Percentiles rank a stretch among this genome's conserved stretches.
Conservation (phyloP, 2,797 vertebrate species). For the Harpagifer antarcticus region DNA sequence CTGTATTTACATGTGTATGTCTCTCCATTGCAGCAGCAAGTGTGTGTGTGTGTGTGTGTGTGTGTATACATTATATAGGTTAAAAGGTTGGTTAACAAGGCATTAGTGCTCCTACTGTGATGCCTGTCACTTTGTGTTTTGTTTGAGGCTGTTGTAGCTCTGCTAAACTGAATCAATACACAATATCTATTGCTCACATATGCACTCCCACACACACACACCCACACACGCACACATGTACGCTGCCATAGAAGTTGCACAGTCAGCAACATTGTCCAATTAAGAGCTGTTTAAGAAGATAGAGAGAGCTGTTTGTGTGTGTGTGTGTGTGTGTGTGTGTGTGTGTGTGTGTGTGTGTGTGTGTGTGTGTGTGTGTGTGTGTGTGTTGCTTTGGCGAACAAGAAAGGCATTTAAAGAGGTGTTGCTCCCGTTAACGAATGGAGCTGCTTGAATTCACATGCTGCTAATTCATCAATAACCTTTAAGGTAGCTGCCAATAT, state of each 20-base stretch:
- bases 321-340: no score
- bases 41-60: conserved; percentile 6
- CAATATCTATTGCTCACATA: conserved; percentile 50
- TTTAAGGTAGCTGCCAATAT: conserved; percentile 41
- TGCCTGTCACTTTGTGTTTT: conserved; percentile 70
- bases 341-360: no score
- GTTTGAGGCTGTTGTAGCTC: conserved; percentile 63
- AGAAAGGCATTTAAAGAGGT: conserved; percentile 61
- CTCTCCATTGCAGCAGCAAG: neutral
- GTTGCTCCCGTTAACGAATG: conserved; percentile 58
- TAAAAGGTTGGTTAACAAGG: conserved; percentile 56
- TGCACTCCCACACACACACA: conserved; percentile 16
- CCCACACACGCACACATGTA: neutral
- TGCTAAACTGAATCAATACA: conserved; percentile 70
- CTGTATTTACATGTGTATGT: neutral
- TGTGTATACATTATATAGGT: conserved; percentile 17
- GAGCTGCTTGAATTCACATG: conserved; percentile 58
- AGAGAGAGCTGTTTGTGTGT: conserved; percentile 46
- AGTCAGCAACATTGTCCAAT: conserved; percentile 75
- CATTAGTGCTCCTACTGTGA: conserved; percentile 57
- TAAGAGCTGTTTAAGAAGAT: conserved; percentile 65
- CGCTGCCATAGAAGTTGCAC: conserved; percentile 40
- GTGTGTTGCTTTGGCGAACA: conserved; percentile 25
- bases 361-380: no score
- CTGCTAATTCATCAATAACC: conserved; percentile 68